phyloP scores from a whole-genome alignment of 1,140 invertebrate genomes.

The Nasonia giraulti region DNA sequence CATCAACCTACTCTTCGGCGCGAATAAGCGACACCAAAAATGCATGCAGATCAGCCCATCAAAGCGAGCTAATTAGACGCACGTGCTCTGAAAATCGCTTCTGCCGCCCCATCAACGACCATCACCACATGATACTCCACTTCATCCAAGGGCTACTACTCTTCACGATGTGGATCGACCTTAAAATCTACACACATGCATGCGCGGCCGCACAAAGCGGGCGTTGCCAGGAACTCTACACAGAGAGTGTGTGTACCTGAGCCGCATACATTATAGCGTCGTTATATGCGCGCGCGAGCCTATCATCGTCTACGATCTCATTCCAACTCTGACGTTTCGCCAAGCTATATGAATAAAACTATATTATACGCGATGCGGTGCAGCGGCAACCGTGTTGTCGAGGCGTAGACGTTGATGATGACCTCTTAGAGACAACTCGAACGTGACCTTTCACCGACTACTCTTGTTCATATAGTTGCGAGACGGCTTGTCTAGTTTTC shows the following conservation, averaged over 20 bases:
- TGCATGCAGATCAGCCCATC: no score
- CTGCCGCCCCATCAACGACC: neutral
- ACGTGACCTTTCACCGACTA: conserved; percentile 14
- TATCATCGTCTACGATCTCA: conserved; percentile 9
- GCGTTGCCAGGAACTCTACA: neutral
- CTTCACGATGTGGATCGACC: neutral
- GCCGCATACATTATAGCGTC: conserved; percentile 12
- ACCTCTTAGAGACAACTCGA: neutral
- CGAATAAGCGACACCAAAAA: neutral
- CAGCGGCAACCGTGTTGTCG: neutral
- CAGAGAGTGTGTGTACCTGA: neutral
- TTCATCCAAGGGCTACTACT: no score
- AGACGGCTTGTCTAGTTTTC: neutral
- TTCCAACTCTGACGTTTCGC: neutral
- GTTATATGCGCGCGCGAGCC: neutral
- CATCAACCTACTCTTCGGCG: neutral
- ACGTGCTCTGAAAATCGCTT: conserved; percentile 1
- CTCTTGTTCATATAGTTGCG: neutral
- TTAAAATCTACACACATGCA: neutral
- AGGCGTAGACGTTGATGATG: neutral
- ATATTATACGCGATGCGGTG: neutral
- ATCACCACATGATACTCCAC: no score
- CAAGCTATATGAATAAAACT: neutral
- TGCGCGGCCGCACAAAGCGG: neutral
- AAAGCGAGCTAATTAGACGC: neutral